Evolutionary conservation across 2,113 vertebrate genomes (phyloP).

Genomic region (Lathamus discolor): DNA sequence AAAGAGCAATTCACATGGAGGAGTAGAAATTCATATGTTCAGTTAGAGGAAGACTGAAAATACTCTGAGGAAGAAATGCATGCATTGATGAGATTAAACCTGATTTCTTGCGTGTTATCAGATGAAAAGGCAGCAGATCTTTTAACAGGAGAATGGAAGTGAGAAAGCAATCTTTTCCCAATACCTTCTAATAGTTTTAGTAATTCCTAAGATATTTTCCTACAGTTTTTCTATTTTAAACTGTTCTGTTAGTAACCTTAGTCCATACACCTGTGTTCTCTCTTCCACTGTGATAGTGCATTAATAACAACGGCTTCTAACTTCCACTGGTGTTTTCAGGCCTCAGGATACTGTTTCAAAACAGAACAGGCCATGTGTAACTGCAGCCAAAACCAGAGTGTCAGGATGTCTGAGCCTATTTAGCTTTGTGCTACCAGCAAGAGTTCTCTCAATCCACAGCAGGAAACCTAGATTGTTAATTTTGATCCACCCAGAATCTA

Average conservation of each 20-base stretch:
- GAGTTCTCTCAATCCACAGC: neutral
- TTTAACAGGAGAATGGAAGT: neutral
- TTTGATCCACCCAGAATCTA: neutral
- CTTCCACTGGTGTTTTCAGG: neutral
- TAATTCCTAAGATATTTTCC: neutral
- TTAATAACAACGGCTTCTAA: neutral
- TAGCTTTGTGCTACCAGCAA: neutral
- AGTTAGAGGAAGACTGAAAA: slow-evolving; percentile 1
- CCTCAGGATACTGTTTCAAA: neutral
- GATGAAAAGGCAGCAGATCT: neutral
- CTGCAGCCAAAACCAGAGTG: neutral
- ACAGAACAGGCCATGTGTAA: neutral
- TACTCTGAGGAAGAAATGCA: neutral
- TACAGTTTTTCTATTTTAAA: neutral
- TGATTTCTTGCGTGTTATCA: neutral
- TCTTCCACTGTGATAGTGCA: neutral
- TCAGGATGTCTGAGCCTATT: neutral
- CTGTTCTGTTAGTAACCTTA: neutral
- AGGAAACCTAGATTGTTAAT: neutral
- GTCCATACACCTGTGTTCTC: neutral
- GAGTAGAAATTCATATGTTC: slow-evolving; percentile 6
- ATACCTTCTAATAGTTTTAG: neutral
- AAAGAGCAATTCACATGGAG: neutral
- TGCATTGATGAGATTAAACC: neutral
- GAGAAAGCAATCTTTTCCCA: neutral